Evolutionary conservation across 2,797 vertebrate species (phyloP), one percentile per base, ranked within the genome.

Genomic region (Dromococcyx pavoninus): DNA sequence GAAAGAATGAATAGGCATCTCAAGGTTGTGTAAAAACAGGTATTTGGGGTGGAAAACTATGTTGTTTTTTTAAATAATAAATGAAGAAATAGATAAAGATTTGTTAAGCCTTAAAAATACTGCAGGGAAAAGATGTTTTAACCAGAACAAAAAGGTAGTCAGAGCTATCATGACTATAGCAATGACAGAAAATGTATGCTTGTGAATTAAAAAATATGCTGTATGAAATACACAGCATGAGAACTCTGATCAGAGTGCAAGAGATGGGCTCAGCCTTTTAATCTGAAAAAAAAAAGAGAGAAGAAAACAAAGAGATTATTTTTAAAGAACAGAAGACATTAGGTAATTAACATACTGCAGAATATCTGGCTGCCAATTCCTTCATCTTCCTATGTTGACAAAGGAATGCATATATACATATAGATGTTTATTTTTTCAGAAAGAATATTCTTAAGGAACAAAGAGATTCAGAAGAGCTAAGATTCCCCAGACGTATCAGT

Each of bases 11-110:
- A 97, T 92, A 93, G 89, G 89, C 93, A 86, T 87, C 85, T 96
- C 96, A 81, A 95, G 64, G 86, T 92, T 97, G 95, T 71, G 89
- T 94, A 97, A 97, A 97, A 97, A 96, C 13, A 77, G 91, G 73
- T 67, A 70, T 96, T 95, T 94, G 0, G 32, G 79, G 84, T 86
- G 89, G 89, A 89, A 96, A 96, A 93, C 46, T 80, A 27, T 85
- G 71, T 92, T 86, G 88, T 9, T 46, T 96, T 96, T 98, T 96
- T 97, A 96, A 96, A 94, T 80, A 89, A 94, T 88, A 93, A 96
- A 95, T 67, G 95, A 97, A 91, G 51, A 91, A 96, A 95, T 94
- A 96, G 97, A 95, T 80, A 92, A 91, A 78, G 50, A 57, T 64
- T 92, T 91, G 90, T 94, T 94, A 96, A 86, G 76, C 89, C 83